Evolutionary conservation across 2,888 invertebrate genomes (phyloP).

Genomic region (Crioceris asparagi): DNA sequence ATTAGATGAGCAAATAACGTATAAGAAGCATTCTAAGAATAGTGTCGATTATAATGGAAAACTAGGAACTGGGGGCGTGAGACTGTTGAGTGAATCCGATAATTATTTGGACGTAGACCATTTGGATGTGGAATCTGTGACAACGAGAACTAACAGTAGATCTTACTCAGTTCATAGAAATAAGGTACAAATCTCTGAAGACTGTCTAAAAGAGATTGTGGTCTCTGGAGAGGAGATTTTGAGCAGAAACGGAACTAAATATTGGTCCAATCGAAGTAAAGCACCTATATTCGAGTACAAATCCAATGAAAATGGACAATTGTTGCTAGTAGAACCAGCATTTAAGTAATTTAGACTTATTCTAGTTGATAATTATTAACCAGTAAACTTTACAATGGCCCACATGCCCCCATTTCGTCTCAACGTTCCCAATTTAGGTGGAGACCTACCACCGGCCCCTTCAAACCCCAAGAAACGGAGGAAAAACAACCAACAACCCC

Average conservation of each 20-base stretch:
- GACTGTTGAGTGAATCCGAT: conserved; percentile 16
- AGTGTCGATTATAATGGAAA: conserved; percentile 9
- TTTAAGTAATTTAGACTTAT: conserved; percentile 13
- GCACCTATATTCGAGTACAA: conserved; percentile 43
- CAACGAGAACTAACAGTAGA: neutral
- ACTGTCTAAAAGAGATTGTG: conserved; percentile 31
- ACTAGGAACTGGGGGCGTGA: conserved; percentile 15
- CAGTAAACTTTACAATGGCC: conserved; percentile 25
- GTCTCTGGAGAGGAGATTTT: conserved; percentile 41
- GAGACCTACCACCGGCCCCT: conserved; percentile 58
- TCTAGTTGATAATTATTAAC: conserved; percentile 4
- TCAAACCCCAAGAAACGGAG: conserved; percentile 82
- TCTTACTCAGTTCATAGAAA: conserved; percentile 14
- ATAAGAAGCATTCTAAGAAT: conserved; percentile 12
- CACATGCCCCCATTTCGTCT: conserved; percentile 37
- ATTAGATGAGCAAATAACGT: conserved; percentile 28
- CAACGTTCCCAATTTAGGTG: conserved; percentile 35
- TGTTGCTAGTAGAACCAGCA: conserved; percentile 19
- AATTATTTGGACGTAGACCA: conserved; percentile 24
- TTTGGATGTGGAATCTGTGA: neutral
- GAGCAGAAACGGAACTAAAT: conserved; percentile 41
- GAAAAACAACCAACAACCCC: conserved; percentile 59
- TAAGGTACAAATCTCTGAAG: conserved; percentile 21
- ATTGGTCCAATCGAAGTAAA: conserved; percentile 46
- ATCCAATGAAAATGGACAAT: conserved; percentile 33